A percentile compares a stretch with the other conserved stretches of the same genome.
Evolutionary conservation across 2,797 vertebrate species (phyloP).

Genomic region (Rhinichthys osculus): DNA sequence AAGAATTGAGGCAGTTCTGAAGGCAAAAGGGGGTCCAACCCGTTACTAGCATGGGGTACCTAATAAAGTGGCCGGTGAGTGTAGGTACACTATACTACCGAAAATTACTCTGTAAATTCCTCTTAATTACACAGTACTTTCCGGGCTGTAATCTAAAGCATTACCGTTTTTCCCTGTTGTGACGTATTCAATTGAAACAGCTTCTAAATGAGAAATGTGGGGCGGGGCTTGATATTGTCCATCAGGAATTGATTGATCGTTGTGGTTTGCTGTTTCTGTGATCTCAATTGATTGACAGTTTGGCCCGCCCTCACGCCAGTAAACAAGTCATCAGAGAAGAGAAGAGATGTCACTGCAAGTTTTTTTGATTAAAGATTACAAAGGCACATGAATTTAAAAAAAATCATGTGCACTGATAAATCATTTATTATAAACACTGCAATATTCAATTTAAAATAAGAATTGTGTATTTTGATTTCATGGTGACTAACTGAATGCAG

Average conservation of each 20-base stretch:
- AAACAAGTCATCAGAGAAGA: background rate
- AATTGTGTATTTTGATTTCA: background rate
- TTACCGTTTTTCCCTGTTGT: background rate
- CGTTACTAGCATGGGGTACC: no score
- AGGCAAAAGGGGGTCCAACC: no score
- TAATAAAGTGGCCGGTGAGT: no score
- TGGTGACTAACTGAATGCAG: background rate
- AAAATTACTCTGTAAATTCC: no score
- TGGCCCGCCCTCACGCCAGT: background rate
- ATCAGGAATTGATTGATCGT: background rate
- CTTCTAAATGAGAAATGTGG: background rate
- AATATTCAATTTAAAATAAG: background rate
- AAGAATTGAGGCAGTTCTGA: no score
- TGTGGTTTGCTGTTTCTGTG: background rate
- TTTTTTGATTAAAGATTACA: background rate
- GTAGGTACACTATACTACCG: no score
- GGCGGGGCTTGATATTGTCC: background rate
- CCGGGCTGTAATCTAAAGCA: no score
- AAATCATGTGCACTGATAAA: background rate
- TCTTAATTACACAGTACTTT: no score
- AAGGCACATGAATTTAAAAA: background rate
- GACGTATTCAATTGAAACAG: background rate
- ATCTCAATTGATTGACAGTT: background rate
- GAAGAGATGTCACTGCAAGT: background rate
- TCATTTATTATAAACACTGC: background rate